Base-by-base conservation (phyloP, 2,113 vertebrate species). In the Bos indicus region DNA sequence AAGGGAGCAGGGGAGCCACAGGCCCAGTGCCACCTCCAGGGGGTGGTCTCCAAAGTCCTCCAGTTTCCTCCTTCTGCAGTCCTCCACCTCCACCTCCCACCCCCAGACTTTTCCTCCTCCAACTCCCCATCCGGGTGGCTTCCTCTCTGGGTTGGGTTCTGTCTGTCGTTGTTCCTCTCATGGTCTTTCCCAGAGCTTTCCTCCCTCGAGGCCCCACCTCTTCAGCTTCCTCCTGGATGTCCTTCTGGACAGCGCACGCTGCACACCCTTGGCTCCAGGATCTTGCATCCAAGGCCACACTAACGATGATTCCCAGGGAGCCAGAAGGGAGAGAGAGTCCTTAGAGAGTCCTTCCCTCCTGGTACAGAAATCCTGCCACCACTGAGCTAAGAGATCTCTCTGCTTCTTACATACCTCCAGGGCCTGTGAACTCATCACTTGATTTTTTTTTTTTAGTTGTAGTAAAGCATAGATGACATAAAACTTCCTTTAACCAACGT, bases 201-300 rank as follows among this genome's bases (percentile, higher is more conserved):
- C 5, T 2, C 26, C 21, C 57, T 71, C 17, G 1, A 52, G 36
- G n/a, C 43, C 46, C 36, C 48, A 48, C 48, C 12, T 48, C 48
- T 62, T 51, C 7, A 59, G 51, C 77, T 71, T 57, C 54, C 23
- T 77, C 64, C 43, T 57, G 48, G 25, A 57, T 10, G 16, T 57
- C 52, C 19, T 81, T 64, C 43, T 51, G 48, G 17, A 57, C 4
- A 9, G 59, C 0, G 0, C 25, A 10, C 12, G 0, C n/a, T 12
- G 7, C 30, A 59, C 5, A 33, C 17, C 54, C 43, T 43, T 28
- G 43, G 26, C 62, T 89, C 62, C 15, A 6, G 16, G 25, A 43
- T 62, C 21, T 4, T 13, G 46, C 2, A 1, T 59, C 54, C 78
- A 87, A 16, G 28, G 30, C 40, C 60, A n/a, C 2, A 3, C 23